Evolutionary conservation across 2,888 invertebrate species (phyloP).

Genomic region (Cataglyphis livida): DNA sequence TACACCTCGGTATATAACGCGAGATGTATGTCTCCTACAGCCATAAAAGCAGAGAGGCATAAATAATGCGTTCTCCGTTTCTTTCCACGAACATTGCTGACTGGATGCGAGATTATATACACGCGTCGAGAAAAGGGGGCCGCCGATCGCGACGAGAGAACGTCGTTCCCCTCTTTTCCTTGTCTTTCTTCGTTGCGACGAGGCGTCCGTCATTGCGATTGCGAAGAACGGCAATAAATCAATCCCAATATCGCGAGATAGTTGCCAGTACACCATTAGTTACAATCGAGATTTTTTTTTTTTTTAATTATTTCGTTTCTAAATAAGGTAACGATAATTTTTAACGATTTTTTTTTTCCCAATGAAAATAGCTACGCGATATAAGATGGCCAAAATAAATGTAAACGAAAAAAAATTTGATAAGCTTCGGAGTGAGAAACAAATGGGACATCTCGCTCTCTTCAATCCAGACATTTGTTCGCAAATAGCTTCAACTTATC

Average conservation of each 20-base stretch:
- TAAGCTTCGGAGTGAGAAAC: not conserved
- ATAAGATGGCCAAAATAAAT: not conserved
- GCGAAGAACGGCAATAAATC: constrained; percentile 61
- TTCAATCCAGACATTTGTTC: constrained; percentile 22
- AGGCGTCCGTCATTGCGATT: constrained; percentile 42
- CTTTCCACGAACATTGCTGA: constrained; percentile 52
- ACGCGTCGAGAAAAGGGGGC: constrained; percentile 50
- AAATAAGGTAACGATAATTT: not conserved
- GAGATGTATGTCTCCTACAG: constrained; percentile 56
- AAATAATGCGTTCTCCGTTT: constrained; percentile 73
- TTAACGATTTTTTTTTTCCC: not conserved
- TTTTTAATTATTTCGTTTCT: not conserved
- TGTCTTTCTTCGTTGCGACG: constrained; percentile 17
- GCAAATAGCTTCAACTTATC: constrained; percentile 53
- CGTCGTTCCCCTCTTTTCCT: constrained; percentile 17
- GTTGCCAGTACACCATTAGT: constrained; percentile 5
- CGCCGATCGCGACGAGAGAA: constrained; percentile 26
- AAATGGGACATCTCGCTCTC: not conserved
- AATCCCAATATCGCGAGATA: constrained; percentile 59
- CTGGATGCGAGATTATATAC: constrained; percentile 60
- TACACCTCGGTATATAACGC: constrained; percentile 6
- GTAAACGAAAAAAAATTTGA: not conserved
- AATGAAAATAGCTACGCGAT: not conserved
- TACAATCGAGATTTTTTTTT: not conserved
- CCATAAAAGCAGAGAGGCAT: constrained; percentile 72